Percentiles rank a stretch among this genome's conserved stretches.
Conservation (phyloP, 2,113 vertebrate genomes). For the Raja brachyura region DNA sequence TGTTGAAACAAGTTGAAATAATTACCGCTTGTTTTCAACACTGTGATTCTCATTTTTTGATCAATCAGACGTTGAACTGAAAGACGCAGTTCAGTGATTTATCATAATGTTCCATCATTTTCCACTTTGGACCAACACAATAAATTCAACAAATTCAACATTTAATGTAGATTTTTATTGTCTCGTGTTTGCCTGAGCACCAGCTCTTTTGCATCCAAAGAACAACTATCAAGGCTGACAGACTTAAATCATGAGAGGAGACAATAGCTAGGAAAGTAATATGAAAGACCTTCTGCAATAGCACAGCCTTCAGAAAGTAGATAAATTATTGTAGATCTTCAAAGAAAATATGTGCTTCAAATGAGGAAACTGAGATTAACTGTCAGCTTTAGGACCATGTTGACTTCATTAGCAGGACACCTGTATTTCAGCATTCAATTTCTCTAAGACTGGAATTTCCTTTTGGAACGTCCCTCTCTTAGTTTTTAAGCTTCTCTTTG, state of each 20-base stretch:
- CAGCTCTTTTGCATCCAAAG: not conserved
- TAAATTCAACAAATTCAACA: not conserved
- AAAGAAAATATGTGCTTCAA: not conserved
- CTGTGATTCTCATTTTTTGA: constrained; percentile 10
- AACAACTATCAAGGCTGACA: not conserved
- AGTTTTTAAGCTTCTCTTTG: not conserved
- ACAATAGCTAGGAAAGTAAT: not conserved
- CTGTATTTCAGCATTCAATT: not conserved
- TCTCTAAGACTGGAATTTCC: not conserved
- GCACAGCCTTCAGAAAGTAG: not conserved
- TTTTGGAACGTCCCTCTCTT: not conserved
- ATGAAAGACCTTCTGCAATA: not conserved
- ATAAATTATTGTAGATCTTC: not conserved
- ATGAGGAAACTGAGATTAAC: not conserved
- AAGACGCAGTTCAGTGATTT: constrained; percentile 18
- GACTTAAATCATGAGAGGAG: not conserved
- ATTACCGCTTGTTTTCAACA: constrained; percentile 9
- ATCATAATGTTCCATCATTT: not conserved
- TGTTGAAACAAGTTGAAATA: constrained; percentile 25
- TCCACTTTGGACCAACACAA: not conserved
- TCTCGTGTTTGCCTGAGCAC: not conserved
- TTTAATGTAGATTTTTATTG: not conserved
- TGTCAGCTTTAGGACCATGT: not conserved
- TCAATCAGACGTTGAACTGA: not conserved
- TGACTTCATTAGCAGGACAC: not conserved